Evolutionary conservation across 2,888 invertebrate species (phyloP).

Genomic region (Lasiommata megera): DNA sequence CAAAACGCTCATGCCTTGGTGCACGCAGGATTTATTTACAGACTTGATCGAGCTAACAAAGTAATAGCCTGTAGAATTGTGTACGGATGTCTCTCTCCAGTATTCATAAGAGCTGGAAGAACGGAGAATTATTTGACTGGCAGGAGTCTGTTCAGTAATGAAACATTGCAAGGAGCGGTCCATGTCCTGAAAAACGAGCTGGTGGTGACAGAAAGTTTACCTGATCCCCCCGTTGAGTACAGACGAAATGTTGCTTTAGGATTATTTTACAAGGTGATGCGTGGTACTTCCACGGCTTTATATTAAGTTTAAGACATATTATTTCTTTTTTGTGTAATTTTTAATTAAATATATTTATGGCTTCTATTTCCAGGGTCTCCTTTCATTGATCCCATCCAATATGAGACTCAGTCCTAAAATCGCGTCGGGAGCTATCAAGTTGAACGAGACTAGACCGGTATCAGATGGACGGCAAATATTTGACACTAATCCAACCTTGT

Average conservation of each 20-base stretch:
- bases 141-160: conserved; percentile 57
- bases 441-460: conserved; percentile 70
- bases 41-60: conserved; percentile 54
- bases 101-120: conserved; percentile 64
- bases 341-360: no score
- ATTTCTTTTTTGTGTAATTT: no score
- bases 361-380: conserved; percentile 66
- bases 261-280: conserved; percentile 85
- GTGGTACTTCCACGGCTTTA: no score
- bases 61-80: conserved; percentile 63
- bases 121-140: conserved; percentile 75
- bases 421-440: conserved; percentile 58
- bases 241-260: conserved; percentile 81
- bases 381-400: conserved; percentile 70
- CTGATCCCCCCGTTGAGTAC: conserved; percentile 81
- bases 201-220: conserved; percentile 59
- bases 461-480: conserved; percentile 82
- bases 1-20: conserved; percentile 88
- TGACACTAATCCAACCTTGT: conserved; percentile 80
- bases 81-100: conserved; percentile 78
- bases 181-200: conserved; percentile 48
- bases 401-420: conserved; percentile 41
- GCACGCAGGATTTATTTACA: conserved; percentile 85
- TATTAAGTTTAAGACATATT: no score
- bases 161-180: conserved; percentile 58